These are phyloP conservation scores for Taeniopygia guttata DNA, from an alignment of 2,797 vertebrate genomes.

Conservation along the genomic window DNA sequence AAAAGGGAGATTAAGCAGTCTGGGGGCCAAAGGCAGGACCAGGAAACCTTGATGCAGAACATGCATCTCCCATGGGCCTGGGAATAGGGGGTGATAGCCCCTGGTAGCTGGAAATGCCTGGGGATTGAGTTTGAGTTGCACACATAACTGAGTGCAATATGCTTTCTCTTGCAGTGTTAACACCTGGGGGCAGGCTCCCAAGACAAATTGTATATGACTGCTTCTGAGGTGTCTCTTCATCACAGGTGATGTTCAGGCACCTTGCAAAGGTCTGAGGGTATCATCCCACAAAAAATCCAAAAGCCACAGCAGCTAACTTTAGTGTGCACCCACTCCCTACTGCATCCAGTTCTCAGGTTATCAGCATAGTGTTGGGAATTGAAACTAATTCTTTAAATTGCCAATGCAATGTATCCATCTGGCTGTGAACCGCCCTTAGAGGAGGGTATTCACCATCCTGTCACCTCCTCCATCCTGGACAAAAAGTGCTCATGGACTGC, in stretches of 20 bases:
- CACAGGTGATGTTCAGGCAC: not conserved
- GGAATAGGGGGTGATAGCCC: not conserved
- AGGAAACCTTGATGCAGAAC: not conserved
- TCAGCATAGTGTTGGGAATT: not conserved
- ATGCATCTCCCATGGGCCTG: not conserved
- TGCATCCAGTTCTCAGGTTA: not conserved
- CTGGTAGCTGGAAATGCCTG: not conserved
- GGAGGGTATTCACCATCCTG: not conserved
- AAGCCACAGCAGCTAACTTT: not conserved
- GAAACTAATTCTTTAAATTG: not conserved
- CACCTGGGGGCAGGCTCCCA: not conserved
- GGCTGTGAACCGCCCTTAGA: not conserved
- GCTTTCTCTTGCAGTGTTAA: not conserved
- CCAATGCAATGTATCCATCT: not conserved
- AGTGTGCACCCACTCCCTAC: not conserved
- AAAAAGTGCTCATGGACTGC: not conserved
- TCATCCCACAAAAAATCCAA: not conserved
- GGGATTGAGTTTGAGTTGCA: not conserved
- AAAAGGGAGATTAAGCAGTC: not conserved
- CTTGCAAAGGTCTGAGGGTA: not conserved
- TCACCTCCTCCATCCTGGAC: not conserved
- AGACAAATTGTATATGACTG: not conserved
- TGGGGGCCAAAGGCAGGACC: not conserved
- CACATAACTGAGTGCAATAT: accelerated
- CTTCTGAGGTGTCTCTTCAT: not conserved